Conservation (phyloP, 2,113 vertebrate species). For the Trochalopteron elliotii region DNA sequence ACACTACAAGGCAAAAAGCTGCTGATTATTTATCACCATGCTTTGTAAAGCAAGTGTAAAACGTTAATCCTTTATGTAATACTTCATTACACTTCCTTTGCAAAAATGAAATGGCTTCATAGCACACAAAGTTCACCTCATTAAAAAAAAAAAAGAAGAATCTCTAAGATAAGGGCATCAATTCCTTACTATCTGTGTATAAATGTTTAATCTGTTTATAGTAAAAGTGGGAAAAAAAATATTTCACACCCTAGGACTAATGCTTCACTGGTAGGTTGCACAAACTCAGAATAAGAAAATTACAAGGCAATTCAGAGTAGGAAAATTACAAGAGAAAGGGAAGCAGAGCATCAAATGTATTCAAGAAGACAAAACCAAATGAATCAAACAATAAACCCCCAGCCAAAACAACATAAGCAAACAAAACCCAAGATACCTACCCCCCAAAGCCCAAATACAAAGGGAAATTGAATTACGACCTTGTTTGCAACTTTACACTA, state of each 20-base stretch:
- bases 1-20: neutral
- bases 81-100: neutral
- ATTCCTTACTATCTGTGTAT: neutral
- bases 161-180: neutral
- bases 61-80: neutral
- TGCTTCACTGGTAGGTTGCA: neutral
- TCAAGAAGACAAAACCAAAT: neutral
- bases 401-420: neutral
- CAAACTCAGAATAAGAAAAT: neutral
- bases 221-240: neutral
- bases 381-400: neutral
- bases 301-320: neutral
- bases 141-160: neutral
- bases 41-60: neutral
- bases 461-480: neutral
- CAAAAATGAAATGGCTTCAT: neutral
- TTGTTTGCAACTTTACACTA: neutral
- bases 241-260: neutral
- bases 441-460: neutral
- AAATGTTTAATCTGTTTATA: constrained; percentile 15
- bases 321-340: neutral
- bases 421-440: neutral
- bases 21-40: neutral
- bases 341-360: neutral
- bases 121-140: neutral